These are phyloP conservation scores for Apoda limacodes DNA, from an alignment of 2,888 invertebrate genomes.

Conservation along the genomic window DNA sequence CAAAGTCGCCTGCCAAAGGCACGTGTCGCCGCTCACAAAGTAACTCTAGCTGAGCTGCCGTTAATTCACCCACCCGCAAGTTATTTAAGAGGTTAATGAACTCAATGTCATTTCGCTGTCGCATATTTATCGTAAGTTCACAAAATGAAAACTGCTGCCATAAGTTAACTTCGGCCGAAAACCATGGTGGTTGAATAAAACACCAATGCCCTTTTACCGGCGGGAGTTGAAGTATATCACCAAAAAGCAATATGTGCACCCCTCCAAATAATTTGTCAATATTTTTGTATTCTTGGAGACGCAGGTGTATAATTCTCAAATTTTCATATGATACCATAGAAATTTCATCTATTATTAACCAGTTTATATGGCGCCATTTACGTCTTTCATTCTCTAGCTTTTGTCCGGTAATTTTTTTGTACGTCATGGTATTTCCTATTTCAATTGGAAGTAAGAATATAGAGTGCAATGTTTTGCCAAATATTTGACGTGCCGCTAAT, in stretches of 20 bases:
- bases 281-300: constrained; percentile 20
- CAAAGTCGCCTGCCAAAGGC: constrained; percentile 18
- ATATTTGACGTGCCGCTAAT: constrained; percentile 19
- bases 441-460: constrained; percentile 23
- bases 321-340: constrained; percentile 26
- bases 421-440: constrained; percentile 18
- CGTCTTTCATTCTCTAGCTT: constrained; percentile 19
- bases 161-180: constrained; percentile 21
- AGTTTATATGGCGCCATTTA: constrained; percentile 24
- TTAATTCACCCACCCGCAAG: constrained; percentile 23
- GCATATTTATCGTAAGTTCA: constrained; percentile 29
- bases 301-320: constrained; percentile 21
- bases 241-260: constrained; percentile 20
- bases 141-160: constrained; percentile 25
- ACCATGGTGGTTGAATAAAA: constrained; percentile 16
- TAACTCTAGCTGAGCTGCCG: constrained; percentile 17
- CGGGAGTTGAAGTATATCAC: constrained; percentile 25
- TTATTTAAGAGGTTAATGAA: constrained; percentile 24
- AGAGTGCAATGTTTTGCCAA: constrained; percentile 19
- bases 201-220: constrained; percentile 25
- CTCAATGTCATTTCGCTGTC: constrained; percentile 24
- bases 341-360: constrained; percentile 24
- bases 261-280: constrained; percentile 19
- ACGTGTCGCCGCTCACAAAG: constrained; percentile 17
- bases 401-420: constrained; percentile 17